Percentiles rank a stretch among this genome's conserved stretches.
Evolutionary conservation across 1,140 invertebrate genomes (phyloP).

Genomic region (Panagrolaimus sp.): DNA sequence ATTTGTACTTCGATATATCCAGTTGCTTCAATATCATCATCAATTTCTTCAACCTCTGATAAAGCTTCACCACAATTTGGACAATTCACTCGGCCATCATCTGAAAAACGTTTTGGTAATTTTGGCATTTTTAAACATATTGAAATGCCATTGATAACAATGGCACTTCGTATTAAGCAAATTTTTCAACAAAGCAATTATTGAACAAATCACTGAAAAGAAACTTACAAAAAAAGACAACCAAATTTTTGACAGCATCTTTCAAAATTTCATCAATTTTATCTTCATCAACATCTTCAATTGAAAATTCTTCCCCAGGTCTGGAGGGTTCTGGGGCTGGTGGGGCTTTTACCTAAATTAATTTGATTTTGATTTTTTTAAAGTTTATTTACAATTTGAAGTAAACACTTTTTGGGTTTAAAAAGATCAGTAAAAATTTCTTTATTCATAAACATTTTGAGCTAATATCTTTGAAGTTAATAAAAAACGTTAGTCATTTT

Average conservation of each 20-base stretch:
- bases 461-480: no score
- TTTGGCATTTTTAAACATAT: no score
- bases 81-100: slow-evolving; percentile 57
- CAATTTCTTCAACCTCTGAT: slow-evolving; percentile 57
- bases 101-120: slow-evolving; percentile 31
- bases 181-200: not conserved
- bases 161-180: not conserved
- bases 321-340: not conserved
- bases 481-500: no score
- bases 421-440: no score
- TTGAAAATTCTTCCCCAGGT: slow-evolving; percentile 45
- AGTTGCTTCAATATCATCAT: slow-evolving; percentile 58
- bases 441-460: no score
- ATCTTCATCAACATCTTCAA: slow-evolving; percentile 59
- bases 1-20: slow-evolving; percentile 54
- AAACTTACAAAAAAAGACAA: slow-evolving; percentile 59
- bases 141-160: not conserved
- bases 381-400: no score
- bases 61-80: slow-evolving; percentile 53
- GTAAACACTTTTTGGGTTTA: no score
- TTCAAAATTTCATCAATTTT: slow-evolving; percentile 57
- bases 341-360: not conserved
- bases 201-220: no score
- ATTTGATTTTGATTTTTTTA: not conserved
- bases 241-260: slow-evolving; percentile 56